Evolutionary conservation across 2,888 invertebrate species (phyloP).

Genomic region (Aleiodes testaceus): DNA sequence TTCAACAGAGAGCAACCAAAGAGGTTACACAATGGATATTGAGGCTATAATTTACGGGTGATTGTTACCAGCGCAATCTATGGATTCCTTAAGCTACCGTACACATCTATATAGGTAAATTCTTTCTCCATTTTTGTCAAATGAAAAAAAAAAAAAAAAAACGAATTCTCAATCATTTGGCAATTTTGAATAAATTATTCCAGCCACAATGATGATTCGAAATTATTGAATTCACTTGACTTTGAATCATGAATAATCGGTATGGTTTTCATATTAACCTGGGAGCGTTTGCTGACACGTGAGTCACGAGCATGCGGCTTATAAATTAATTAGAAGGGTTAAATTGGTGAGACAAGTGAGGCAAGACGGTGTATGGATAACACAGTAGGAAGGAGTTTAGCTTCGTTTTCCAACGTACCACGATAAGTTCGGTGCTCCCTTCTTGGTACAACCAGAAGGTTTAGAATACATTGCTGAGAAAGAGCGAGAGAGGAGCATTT

Average conservation of each 20-base stretch:
- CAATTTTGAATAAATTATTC: constrained; percentile 17
- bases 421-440: constrained; percentile 26
- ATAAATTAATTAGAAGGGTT: constrained; percentile 69
- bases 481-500: constrained; percentile 2
- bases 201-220: background rate
- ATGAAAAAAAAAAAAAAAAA: constrained; percentile 41
- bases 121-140: no score
- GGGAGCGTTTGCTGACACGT: constrained; percentile 45
- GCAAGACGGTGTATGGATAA: constrained; percentile 31
- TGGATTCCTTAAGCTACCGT: constrained; percentile 66
- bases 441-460: constrained; percentile 13
- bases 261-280: constrained; percentile 43
- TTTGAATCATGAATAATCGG: constrained; percentile 38
- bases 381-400: constrained; percentile 5
- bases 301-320: constrained; percentile 51
- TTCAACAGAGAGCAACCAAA: constrained; percentile 55
- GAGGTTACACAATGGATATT: constrained; percentile 73
- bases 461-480: constrained; percentile 12
- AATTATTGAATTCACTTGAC: constrained; percentile 23
- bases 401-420: constrained; percentile 14
- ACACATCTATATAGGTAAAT: constrained; percentile 43
- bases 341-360: constrained; percentile 58
- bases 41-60: constrained; percentile 74
- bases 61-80: constrained; percentile 72
- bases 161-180: no score